These are phyloP conservation scores for Penaeus monodon DNA, from an alignment of 2,888 invertebrate genomes.

Conservation along the genomic window DNA sequence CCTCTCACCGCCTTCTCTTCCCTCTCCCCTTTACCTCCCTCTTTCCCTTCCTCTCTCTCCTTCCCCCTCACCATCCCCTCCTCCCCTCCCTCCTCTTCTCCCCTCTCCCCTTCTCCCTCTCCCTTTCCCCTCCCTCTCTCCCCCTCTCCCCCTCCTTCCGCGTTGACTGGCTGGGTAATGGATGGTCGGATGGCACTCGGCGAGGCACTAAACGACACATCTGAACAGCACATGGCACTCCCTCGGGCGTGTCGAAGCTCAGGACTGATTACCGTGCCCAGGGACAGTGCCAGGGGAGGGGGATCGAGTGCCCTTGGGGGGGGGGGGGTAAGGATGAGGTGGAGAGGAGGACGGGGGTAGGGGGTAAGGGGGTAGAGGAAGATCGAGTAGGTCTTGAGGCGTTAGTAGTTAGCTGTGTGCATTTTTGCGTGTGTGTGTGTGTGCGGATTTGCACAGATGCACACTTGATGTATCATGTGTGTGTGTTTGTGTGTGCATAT, in stretches of 20 bases:
- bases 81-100: too few relatives aligned
- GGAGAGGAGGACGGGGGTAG: too few relatives aligned
- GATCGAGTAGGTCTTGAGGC: too few relatives aligned
- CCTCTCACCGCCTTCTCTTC: neutral
- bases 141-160: neutral
- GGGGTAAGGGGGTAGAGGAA: too few relatives aligned
- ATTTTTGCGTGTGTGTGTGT: too few relatives aligned
- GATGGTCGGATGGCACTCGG: constrained; percentile 36
- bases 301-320: too few relatives aligned
- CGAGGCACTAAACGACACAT: constrained; percentile 41
- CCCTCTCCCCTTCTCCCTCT: neutral
- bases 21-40: neutral
- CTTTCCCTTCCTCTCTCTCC: neutral
- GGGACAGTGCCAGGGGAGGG: constrained; percentile 8
- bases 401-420: too few relatives aligned
- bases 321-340: too few relatives aligned
- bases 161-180: constrained; percentile 39
- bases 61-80: neutral
- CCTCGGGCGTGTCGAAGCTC: constrained; percentile 25
- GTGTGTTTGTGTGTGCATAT: neutral
- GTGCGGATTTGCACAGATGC: neutral
- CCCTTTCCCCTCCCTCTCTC: neutral
- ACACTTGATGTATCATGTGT: neutral
- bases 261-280: constrained; percentile 37
- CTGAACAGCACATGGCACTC: constrained; percentile 48